Conservation (phyloP, 2,797 vertebrate species). For the Aldrovandia affinis region DNA sequence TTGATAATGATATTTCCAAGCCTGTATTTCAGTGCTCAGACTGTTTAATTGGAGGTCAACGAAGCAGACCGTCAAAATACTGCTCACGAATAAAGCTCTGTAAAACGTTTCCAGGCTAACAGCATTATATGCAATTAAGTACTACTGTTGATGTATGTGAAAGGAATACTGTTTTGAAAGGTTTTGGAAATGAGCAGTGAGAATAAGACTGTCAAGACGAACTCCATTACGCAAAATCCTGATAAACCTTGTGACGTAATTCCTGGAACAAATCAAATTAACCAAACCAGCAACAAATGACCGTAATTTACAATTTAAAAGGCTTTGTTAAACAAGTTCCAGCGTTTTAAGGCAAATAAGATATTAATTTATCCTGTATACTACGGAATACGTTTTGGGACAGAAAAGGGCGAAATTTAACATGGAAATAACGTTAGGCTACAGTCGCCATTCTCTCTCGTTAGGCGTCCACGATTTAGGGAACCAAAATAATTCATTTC, state of each 20-base stretch:
- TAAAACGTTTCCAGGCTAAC: conserved; percentile 35
- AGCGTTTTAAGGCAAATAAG: conserved; percentile 28
- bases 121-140: conserved; percentile 43
- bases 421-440: conserved; percentile 27
- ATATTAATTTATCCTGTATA: conserved; percentile 21
- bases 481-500: conserved; percentile 29
- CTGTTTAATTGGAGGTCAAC: conserved; percentile 17
- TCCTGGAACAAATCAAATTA: conserved; percentile 57
- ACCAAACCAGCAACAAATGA: conserved; percentile 49
- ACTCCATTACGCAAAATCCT: conserved; percentile 40
- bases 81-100: conserved; percentile 23
- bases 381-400: conserved; percentile 16
- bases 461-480: conserved; percentile 28
- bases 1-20: neutral
- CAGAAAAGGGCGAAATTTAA: conserved; percentile 30
- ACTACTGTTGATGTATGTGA: conserved; percentile 31
- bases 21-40: neutral
- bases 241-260: conserved; percentile 48
- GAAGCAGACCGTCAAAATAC: neutral
- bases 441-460: conserved; percentile 20
- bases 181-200: conserved; percentile 33
- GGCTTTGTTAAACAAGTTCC: conserved; percentile 42
- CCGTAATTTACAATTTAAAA: conserved; percentile 42
- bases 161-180: conserved; percentile 33
- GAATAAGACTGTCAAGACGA: conserved; percentile 33